Evolutionary conservation across 2,113 vertebrate genomes (phyloP).

Genomic region (Amblyopsis rosae): DNA sequence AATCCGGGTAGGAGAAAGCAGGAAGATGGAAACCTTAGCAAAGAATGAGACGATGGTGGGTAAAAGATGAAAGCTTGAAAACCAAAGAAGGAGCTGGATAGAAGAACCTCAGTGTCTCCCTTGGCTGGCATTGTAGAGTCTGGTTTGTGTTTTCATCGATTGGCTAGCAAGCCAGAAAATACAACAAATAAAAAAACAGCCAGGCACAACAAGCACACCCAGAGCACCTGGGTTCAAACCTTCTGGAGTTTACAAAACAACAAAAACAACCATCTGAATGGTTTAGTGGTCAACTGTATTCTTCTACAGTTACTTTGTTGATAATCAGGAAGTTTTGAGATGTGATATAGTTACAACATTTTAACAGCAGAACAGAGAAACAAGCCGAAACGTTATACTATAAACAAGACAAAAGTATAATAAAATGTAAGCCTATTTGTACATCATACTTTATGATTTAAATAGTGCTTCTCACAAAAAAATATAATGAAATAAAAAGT

Average conservation of each 20-base stretch:
- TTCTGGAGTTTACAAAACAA: not conserved
- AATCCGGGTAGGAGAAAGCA: not conserved
- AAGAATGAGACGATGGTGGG: not conserved
- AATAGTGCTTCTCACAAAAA: not conserved
- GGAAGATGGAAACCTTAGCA: not conserved
- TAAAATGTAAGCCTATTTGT: not conserved
- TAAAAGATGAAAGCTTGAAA: slow-evolving; percentile 12
- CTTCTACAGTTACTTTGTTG: not conserved
- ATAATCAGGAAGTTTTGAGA: too few relatives aligned
- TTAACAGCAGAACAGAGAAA: too few relatives aligned
- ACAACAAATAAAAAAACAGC: slow-evolving; percentile 15
- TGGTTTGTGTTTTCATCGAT: slow-evolving; percentile 44
- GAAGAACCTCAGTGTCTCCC: slow-evolving; percentile 32
- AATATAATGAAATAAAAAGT: not conserved
- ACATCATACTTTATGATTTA: not conserved
- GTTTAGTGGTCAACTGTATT: slow-evolving; percentile 16
- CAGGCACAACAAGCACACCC: not conserved
- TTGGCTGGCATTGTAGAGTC: slow-evolving; percentile 23
- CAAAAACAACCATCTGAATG: slow-evolving; percentile 26
- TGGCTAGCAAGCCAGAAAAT: slow-evolving; percentile 26
- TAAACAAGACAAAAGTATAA: not conserved
- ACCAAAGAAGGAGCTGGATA: slow-evolving; percentile 32
- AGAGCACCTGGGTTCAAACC: not conserved
- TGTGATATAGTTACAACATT: too few relatives aligned
- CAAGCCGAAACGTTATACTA: too few relatives aligned